phyloP scores from a whole-genome alignment of 2,113 vertebrate species.

The Furnarius figulus region DNA sequence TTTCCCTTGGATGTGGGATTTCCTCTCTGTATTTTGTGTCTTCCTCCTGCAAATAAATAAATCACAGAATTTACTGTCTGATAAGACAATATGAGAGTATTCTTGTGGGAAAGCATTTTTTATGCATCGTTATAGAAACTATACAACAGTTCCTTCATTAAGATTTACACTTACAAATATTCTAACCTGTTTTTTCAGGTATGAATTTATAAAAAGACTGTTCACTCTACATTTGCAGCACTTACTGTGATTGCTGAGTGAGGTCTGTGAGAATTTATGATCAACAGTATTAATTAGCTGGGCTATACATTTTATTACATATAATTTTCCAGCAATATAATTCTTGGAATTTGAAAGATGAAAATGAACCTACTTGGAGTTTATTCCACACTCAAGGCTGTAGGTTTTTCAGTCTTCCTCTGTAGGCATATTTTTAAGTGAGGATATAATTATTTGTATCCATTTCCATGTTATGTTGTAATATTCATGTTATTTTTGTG shows the following conservation, averaged over 20 bases:
- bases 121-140: background rate
- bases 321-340: conserved; percentile 20
- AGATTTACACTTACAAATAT: background rate
- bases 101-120: background rate
- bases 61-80: background rate
- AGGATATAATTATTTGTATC: background rate
- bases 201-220: background rate
- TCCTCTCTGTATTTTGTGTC: background rate
- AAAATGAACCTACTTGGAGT: background rate
- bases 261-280: conserved; percentile 35
- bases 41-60: background rate
- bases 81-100: background rate
- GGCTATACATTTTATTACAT: conserved; percentile 27
- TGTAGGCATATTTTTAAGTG: background rate
- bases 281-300: background rate
- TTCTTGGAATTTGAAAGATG: background rate
- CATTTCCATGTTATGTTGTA: background rate
- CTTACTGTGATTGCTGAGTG: conserved; percentile 32
- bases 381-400: background rate
- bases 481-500: background rate
- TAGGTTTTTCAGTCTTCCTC: background rate
- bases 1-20: background rate
- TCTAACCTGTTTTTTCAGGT: background rate
- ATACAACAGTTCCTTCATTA: background rate
- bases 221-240: background rate